Evolutionary conservation across 2,797 vertebrate genomes (phyloP).

Genomic region (Hybognathus amarus): DNA sequence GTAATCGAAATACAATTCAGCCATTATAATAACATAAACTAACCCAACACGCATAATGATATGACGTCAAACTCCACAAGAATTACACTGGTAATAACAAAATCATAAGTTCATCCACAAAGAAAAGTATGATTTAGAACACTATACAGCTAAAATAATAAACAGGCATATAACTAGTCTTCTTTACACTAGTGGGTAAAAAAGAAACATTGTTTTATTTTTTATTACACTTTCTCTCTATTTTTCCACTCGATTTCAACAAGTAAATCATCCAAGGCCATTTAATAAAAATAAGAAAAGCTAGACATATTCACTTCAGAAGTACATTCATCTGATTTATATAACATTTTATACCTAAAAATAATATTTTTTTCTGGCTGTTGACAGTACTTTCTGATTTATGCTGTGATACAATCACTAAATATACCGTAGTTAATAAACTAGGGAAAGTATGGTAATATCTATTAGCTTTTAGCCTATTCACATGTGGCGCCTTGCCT

Average conservation of each 20-base stretch:
- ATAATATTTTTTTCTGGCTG: not conserved
- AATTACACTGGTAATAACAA: not conserved
- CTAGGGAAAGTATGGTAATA: not conserved
- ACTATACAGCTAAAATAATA: not conserved
- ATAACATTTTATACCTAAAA: not conserved
- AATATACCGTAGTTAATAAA: not conserved
- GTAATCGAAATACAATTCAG: not conserved
- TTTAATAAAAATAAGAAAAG: not conserved
- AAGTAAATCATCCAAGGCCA: not conserved
- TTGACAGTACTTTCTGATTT: not conserved
- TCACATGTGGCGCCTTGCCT: not conserved
- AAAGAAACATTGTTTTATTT: too few relatives aligned
- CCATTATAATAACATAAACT: not conserved
- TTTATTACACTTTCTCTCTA: too few relatives aligned
- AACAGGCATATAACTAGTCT: too few relatives aligned
- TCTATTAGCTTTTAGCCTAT: not conserved
- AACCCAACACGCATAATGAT: not conserved
- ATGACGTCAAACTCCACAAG: not conserved
- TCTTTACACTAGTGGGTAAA: too few relatives aligned
- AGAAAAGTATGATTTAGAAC: not conserved
- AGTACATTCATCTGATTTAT: not conserved
- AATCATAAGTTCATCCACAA: not conserved
- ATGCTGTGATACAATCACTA: not conserved
- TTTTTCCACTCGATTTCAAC: too few relatives aligned
- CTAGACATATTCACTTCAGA: not conserved